Conservation (phyloP, 2,113 vertebrate species). For the Corydoras sp. region DNA sequence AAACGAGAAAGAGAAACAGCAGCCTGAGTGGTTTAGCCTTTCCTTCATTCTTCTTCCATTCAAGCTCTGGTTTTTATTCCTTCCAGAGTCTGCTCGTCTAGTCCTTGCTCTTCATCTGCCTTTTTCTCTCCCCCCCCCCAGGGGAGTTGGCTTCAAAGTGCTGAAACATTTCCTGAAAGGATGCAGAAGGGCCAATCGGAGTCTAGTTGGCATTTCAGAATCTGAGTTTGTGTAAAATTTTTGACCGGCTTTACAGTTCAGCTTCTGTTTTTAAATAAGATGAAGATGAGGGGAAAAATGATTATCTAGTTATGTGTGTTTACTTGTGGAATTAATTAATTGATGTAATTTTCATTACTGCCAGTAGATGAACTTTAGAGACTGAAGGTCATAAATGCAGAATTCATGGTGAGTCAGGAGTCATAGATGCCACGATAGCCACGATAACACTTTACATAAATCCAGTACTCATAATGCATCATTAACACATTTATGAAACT, state of each 20-base stretch:
- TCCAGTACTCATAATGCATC: no score
- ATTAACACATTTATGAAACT: no score
- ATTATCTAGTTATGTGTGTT: no score
- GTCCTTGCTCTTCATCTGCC: neutral
- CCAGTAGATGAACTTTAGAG: no score
- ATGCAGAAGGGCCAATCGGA: conserved; percentile 44
- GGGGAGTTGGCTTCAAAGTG: conserved; percentile 59
- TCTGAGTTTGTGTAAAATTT: conserved; percentile 43
- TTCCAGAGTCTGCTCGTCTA: conserved; percentile 16
- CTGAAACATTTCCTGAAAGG: conserved; percentile 72
- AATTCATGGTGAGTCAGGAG: no score
- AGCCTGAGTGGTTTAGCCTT: neutral
- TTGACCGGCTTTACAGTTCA: neutral
- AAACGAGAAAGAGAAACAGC: neutral
- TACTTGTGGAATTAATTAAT: no score
- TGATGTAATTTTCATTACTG: no score
- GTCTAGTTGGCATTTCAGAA: conserved; percentile 53
- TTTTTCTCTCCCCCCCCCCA: conserved; percentile 6
- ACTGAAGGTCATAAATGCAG: no score
- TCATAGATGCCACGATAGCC: no score
- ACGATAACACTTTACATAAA: no score
- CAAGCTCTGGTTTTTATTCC: conserved; percentile 19
- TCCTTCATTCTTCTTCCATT: neutral
- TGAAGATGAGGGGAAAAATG: no score
- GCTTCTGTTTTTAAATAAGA: no score